A percentile compares a stretch with the other conserved stretches of the same genome.
These are phyloP conservation scores for Lamproptera curius DNA, from an alignment of 2,888 invertebrate species.

Conservation along the genomic window DNA sequence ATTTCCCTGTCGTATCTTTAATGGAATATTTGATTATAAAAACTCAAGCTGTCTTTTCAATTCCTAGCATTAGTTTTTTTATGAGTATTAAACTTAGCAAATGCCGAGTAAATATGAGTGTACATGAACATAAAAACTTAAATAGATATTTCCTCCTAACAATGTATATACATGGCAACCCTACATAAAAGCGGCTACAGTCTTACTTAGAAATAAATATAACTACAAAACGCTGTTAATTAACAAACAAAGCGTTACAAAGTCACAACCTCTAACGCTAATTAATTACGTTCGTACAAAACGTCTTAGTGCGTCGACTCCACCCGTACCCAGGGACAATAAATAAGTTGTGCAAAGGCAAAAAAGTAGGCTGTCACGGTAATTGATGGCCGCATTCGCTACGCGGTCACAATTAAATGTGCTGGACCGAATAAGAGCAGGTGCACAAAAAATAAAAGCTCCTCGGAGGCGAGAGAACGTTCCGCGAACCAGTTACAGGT, in stretches of 20 bases:
- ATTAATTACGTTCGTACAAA: background rate
- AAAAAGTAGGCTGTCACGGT: constrained; percentile 46
- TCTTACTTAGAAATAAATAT: too few species aligned
- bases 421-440: constrained; percentile 54
- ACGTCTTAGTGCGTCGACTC: constrained; percentile 21
- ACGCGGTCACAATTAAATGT: constrained; percentile 51
- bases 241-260: background rate
- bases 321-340: constrained; percentile 28
- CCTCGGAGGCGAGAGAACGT: constrained; percentile 56
- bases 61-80: too few species aligned
- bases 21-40: too few species aligned
- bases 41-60: too few species aligned
- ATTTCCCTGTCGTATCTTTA: too few species aligned
- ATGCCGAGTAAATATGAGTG: too few species aligned
- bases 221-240: too few species aligned
- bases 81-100: too few species aligned
- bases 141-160: too few species aligned
- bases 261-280: background rate
- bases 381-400: constrained; percentile 56
- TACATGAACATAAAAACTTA: too few species aligned
- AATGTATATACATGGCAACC: too few species aligned
- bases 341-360: constrained; percentile 28
- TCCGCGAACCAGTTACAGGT: constrained; percentile 50
- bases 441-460: constrained; percentile 49
- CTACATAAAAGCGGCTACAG: too few species aligned